These are phyloP conservation scores for Keiferia lycopersicella DNA, from an alignment of 2,888 invertebrate genomes.

Conservation along the genomic window DNA sequence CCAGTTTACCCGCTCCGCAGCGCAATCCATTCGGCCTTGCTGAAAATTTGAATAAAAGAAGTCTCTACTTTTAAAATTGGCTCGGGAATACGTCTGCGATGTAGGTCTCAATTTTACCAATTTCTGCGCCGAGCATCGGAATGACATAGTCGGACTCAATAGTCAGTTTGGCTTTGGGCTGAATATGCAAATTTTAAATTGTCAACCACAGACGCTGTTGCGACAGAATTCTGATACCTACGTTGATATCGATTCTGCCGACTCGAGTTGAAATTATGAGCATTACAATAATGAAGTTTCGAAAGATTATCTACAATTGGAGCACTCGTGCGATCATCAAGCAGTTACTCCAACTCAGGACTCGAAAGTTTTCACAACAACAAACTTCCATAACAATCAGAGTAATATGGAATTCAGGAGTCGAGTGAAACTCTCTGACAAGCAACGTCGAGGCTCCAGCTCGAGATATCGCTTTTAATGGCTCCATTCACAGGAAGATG, in stretches of 20 bases:
- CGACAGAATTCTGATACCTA: neutral
- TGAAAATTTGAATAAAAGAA: conserved; percentile 26
- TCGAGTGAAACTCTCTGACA: conserved; percentile 11
- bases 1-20: conserved; percentile 20
- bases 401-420: conserved; percentile 13
- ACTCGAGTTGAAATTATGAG: neutral
- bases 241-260: neutral
- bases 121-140: conserved; percentile 6
- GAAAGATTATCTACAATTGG: neutral
- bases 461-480: conserved; percentile 11
- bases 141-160: conserved; percentile 15
- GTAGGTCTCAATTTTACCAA: conserved; percentile 10
- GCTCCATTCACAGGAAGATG: conserved; percentile 10
- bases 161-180: neutral
- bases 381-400: conserved; percentile 7
- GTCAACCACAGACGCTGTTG: conserved; percentile 1
- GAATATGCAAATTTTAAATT: conserved; percentile 10
- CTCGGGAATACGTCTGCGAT: conserved; percentile 19
- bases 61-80: conserved; percentile 20
- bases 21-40: conserved; percentile 22
- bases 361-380: conserved; percentile 4
- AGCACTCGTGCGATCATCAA: conserved; percentile 5
- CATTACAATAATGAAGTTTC: neutral
- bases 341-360: neutral
- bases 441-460: neutral